A percentile compares a stretch with the other conserved stretches of the same genome.
phyloP scores from a whole-genome alignment of 2,797 vertebrate genomes.

The Mormyrops boulengeri region DNA sequence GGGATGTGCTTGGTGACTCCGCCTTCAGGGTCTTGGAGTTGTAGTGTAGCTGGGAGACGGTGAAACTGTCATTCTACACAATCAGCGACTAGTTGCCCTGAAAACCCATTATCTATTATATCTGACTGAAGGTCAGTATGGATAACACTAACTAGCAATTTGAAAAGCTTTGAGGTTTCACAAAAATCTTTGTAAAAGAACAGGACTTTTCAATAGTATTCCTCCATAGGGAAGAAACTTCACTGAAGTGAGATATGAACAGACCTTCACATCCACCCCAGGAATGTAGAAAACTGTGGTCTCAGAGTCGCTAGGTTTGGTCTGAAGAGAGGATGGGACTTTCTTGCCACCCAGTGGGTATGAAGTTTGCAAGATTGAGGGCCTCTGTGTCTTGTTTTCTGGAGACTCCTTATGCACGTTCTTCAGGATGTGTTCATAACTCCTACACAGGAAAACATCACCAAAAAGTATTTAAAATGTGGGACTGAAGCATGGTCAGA shows the following conservation, averaged over 20 bases:
- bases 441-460: constrained; percentile 57
- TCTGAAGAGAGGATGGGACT: constrained; percentile 85
- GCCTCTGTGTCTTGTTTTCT: constrained; percentile 91
- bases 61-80: background rate
- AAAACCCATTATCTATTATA: background rate
- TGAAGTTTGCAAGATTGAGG: constrained; percentile 81
- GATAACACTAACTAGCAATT: background rate
- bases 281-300: constrained; percentile 98
- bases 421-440: constrained; percentile 83
- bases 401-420: constrained; percentile 96
- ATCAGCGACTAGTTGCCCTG: background rate
- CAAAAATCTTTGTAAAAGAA: background rate
- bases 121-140: background rate
- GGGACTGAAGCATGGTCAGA: background rate
- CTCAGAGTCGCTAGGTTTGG: constrained; percentile 87
- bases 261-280: constrained; percentile 96
- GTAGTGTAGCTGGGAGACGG: constrained; percentile 79
- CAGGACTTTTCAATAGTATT: background rate
- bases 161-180: background rate
- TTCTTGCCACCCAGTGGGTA: constrained; percentile 88
- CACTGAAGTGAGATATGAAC: background rate
- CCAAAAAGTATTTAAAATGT: background rate
- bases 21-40: constrained; percentile 97
- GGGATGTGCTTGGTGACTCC: constrained; percentile 87
- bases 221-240: background rate